Evolutionary conservation across 2,113 vertebrate genomes (phyloP), one percentile per base, ranked within the genome.

Genomic region (Prietella phreatophila): DNA sequence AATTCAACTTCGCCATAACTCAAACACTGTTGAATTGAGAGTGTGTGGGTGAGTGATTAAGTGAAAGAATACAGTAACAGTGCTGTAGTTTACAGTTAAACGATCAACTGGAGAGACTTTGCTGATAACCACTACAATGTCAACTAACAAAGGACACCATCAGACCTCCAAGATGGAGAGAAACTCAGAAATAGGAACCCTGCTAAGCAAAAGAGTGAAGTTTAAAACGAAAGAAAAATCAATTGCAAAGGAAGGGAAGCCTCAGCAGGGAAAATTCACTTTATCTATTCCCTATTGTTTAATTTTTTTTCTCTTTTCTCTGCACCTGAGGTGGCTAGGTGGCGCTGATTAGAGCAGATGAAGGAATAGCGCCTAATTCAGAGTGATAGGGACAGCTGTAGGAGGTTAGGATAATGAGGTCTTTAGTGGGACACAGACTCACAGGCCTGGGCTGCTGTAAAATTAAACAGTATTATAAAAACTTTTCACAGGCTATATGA

Each of bases 1-100:
- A 94, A 95, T 95, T 92, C 79, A 63, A 39, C 89, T 61, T 88
- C 27, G 58, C 90, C 91, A 92, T 91, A 85, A 92, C 90, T 91
- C 92, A 88, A 92, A 89, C 90, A 30, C 36, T 75, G 60, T 47
- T 56, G 42, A 5, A 30, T 75, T 75, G 47, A 63, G 25, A 55
- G 53, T 30, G 82, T 78, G 60, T 61, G 36, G 36, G 19, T n/a
- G 56, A 17, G n/a, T 84, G 85, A 11, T 71, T 84, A 85, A 69
- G 53, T 58, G 67, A 58, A 36, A 85, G 83, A 80, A 63, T 60
- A 53, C 19, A 69, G 39, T 56, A 20, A 63, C 33, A 79, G 36
- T 78, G 55, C 50, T 58, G 33, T 76, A 42, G 25, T 13, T 85
- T 85, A 42, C 22, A 71, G 50, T 71, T 71, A 8, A 82, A 53